Base-by-base conservation (phyloP, 2,797 vertebrate genomes). In the Sylvia borin region DNA sequence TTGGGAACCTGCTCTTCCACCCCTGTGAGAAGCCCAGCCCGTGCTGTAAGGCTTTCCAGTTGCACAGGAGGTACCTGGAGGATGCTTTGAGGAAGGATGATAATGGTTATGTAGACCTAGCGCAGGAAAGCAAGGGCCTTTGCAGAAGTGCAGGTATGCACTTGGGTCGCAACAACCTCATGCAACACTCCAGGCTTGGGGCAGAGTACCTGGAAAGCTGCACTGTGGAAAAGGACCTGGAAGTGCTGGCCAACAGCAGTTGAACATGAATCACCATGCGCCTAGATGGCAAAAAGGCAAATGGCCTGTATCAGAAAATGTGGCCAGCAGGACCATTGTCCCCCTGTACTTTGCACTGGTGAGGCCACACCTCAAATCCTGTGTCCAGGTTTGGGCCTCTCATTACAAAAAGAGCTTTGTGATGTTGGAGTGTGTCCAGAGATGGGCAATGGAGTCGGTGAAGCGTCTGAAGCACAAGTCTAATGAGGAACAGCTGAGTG, bases 381-480 rank as follows among this genome's bases (percentile, higher is more conserved):
- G 26, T 8, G 22, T 19, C 60, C 67, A 36, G 14, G 74, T 74
- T 6, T 58, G 38, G 20, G 20, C 2, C 34, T 1, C 19, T 70
- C 24, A 34, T 27, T 38, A 5, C 27, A 74, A 16, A 12, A 74
- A 26, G 9, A 24, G 11, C 50, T 22, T 3, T 7, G 67, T 47
- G 19, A 4, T 8, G 15, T 22, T 72, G 54, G 11, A 54, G 14
- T 0, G 3, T 4, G 24, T n/a, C 31, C 71, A 76, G 45, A 25
- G 51, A 48, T 48, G 26, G 40, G 21, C 17, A 72, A 0, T 0
- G 1, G 65, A 60, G 19, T 3, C 1, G 2, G 3, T 2, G 26
- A 65, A 54, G 40, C 8, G 14, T 14, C 24, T 48, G 77, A 10
- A 82, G 27, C 47, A 66, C 47, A 38, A 2, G 7, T 27, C 32